phyloP scores from a whole-genome alignment of 1,140 invertebrate species.

The Procambarus clarkii region DNA sequence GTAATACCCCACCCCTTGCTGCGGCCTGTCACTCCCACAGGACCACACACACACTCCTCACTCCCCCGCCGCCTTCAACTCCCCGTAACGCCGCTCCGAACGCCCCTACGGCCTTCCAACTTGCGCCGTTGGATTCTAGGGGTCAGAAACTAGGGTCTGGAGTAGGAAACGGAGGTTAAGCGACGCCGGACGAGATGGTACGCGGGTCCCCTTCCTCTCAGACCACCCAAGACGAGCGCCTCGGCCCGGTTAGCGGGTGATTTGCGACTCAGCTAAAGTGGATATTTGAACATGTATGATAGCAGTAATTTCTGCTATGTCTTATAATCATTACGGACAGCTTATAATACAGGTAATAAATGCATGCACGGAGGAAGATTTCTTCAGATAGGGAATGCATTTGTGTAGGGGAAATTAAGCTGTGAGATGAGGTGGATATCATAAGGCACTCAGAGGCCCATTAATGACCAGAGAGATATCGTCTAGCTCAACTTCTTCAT shows the following conservation, averaged over 20 bases:
- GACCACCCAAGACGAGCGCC: conserved; percentile 68
- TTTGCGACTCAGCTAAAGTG: conserved; percentile 67
- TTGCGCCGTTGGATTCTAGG: conserved; percentile 13
- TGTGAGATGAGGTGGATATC: too few relatives aligned
- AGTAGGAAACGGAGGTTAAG: neutral
- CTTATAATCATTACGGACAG: conserved; percentile 65
- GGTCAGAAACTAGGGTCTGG: conserved; percentile 32
- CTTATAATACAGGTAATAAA: conserved; percentile 30
- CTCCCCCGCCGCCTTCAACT: conserved; percentile 38
- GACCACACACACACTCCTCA: conserved; percentile 68
- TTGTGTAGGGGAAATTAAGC: too few relatives aligned
- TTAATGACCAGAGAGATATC: too few relatives aligned
- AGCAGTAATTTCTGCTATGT: conserved; percentile 68
- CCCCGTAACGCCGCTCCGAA: conserved; percentile 39
- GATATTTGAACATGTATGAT: conserved; percentile 69
- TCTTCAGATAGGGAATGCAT: too few relatives aligned
- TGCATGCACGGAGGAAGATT: neutral
- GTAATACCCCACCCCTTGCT: conserved; percentile 67
- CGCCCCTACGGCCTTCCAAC: conserved; percentile 1
- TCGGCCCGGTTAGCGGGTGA: conserved; percentile 65
- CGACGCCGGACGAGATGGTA: neutral
- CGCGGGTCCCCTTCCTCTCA: conserved; percentile 1
- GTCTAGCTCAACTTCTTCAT: too few relatives aligned
- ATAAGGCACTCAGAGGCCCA: too few relatives aligned
- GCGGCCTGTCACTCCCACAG: conserved; percentile 68